Conservation (phyloP, 35 echinoderm and acorn worm genomes). For the Ophiothrix spiculata region DNA sequence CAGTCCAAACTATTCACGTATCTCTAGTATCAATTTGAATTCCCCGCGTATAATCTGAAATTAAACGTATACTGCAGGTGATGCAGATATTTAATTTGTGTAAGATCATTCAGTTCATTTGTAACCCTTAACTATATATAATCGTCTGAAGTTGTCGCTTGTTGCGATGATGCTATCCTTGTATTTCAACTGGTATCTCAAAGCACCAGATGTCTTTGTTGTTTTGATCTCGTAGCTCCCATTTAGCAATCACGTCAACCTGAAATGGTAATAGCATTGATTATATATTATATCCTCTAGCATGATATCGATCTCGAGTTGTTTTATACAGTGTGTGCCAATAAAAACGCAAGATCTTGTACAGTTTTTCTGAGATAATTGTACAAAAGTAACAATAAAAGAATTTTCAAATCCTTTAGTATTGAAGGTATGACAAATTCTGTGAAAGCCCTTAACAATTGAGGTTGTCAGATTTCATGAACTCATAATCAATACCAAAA, state of each 20-base stretch:
- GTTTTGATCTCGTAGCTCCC: constrained; percentile 15
- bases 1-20: no score
- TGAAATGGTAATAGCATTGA: background rate
- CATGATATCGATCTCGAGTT: background rate
- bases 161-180: no score
- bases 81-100: no score
- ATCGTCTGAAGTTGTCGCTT: no score
- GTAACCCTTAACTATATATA: no score
- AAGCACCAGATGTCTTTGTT: constrained; percentile 13
- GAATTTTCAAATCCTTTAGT: background rate
- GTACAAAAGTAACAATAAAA: background rate
- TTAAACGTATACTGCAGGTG: no score
- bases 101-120: no score
- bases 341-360: no score
- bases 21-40: no score
- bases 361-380: background rate
- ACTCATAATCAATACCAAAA: background rate
- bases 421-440: background rate
- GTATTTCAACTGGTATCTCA: constrained; percentile 6
- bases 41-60: no score
- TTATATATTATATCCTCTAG: background rate
- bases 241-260: constrained; percentile 10
- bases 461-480: background rate
- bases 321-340: no score
- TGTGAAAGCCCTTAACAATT: background rate